These are phyloP conservation scores for Rhagoletis pomonella DNA, from an alignment of 1,140 invertebrate genomes.

Conservation along the genomic window DNA sequence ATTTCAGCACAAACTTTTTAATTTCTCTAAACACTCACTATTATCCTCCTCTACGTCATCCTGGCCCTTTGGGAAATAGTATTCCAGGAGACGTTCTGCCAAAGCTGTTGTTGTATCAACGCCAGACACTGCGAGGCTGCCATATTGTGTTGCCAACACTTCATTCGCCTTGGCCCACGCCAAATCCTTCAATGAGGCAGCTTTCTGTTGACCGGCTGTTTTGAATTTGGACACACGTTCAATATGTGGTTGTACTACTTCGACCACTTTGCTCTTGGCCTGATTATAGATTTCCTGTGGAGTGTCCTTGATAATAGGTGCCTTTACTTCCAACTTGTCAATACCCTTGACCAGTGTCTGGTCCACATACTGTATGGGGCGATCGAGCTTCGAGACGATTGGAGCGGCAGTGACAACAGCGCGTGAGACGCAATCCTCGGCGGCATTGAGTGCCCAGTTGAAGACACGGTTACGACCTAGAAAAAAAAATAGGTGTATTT, in stretches of 20 bases:
- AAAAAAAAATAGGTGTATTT: not conserved
- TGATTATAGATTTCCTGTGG: constrained; percentile 83
- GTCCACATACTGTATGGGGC: constrained; percentile 81
- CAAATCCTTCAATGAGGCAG: constrained; percentile 79
- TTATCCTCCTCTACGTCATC: constrained; percentile 75
- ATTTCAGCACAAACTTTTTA: not conserved
- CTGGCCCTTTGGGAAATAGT: constrained; percentile 79
- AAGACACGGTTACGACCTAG: constrained; percentile 78
- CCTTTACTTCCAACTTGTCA: constrained; percentile 80
- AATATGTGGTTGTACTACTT: constrained; percentile 79
- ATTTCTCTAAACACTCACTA: constrained; percentile 69
- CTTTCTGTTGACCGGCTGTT: constrained; percentile 78
- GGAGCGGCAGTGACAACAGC: constrained; percentile 80
- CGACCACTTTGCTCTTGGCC: constrained; percentile 80
- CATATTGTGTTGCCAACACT: constrained; percentile 80
- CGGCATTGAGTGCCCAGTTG: constrained; percentile 81
- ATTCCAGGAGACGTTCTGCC: constrained; percentile 80
- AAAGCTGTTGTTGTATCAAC: constrained; percentile 79
- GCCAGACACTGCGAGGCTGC: constrained; percentile 78
- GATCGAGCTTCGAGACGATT: constrained; percentile 77
- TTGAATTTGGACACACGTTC: constrained; percentile 78
- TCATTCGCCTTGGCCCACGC: constrained; percentile 83
- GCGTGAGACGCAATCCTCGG: constrained; percentile 79
- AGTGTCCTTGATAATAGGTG: constrained; percentile 81
- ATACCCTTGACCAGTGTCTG: constrained; percentile 80